Conservation (phyloP, 2,888 invertebrate species). For the Cephus rjabovi region DNA sequence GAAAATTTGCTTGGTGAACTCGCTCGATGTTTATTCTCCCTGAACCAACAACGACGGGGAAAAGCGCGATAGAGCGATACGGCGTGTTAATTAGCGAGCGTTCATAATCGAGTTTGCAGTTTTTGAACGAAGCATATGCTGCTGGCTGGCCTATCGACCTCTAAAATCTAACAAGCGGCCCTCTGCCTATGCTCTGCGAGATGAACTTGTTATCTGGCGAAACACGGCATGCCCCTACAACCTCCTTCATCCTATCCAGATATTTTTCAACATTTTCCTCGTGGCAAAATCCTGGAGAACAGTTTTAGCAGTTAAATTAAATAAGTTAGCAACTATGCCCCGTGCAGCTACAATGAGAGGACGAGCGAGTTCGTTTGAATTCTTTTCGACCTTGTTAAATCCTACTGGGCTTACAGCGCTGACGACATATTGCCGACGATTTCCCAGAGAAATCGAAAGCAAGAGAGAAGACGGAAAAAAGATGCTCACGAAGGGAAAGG, state of each 20-base stretch:
- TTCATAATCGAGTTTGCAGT: slow-evolving; percentile 47
- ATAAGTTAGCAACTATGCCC: slow-evolving; percentile 15
- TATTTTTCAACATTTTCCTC: background rate
- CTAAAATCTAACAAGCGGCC: slow-evolving; percentile 21
- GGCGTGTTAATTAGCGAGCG: slow-evolving; percentile 47
- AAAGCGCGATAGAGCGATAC: slow-evolving; percentile 23
- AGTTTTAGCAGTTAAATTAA: slow-evolving; percentile 19
- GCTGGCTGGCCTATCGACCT: slow-evolving; percentile 19
- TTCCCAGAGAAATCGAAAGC: background rate
- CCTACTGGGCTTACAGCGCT: background rate
- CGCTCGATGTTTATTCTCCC: slow-evolving; percentile 42
- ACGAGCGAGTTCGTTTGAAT: background rate
- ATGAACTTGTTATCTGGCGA: slow-evolving; percentile 24
- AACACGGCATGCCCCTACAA: slow-evolving; percentile 4
- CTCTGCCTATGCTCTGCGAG: slow-evolving; percentile 16
- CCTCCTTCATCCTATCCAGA: background rate
- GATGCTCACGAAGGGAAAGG: background rate
- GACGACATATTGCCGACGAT: background rate
- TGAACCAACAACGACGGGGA: slow-evolving; percentile 29
- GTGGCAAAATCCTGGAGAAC: background rate
- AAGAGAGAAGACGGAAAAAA: background rate
- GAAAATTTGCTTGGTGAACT: slow-evolving; percentile 46
- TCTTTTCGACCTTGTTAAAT: background rate
- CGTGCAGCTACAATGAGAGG: background rate
- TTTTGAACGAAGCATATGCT: slow-evolving; percentile 23